These are phyloP conservation scores for Tetrax tetrax DNA, from an alignment of 2,113 vertebrate species.

Conservation along the genomic window DNA sequence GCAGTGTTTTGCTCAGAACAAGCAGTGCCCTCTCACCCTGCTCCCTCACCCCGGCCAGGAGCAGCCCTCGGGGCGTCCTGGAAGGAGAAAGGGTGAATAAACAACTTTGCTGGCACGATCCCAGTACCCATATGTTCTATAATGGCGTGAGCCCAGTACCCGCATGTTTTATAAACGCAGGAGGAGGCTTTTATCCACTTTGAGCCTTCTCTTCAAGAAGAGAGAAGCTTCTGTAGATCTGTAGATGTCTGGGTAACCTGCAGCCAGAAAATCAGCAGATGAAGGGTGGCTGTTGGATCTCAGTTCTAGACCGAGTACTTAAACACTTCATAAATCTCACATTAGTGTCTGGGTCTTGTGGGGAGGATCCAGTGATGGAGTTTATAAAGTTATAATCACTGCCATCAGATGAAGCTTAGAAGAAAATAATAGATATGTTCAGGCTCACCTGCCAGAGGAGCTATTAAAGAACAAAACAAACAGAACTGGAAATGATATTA, in stretches of 20 bases:
- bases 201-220: background rate
- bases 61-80: background rate
- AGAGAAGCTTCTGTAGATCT: background rate
- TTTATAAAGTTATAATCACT: slow-evolving; percentile 15
- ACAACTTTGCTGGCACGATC: background rate
- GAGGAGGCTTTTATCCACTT: background rate
- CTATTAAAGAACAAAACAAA: background rate
- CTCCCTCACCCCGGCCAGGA: background rate
- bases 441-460: background rate
- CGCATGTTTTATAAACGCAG: background rate
- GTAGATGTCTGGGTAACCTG: background rate
- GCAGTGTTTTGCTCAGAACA: background rate
- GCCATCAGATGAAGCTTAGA: background rate
- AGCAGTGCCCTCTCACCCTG: background rate
- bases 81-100: background rate
- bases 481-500: background rate
- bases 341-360: slow-evolving; percentile 1
- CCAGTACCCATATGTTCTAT: accelerated
- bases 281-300: background rate
- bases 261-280: background rate
- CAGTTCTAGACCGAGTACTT: background rate
- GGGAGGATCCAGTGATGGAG: slow-evolving; percentile 30
- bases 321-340: slow-evolving; percentile 49
- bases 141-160: background rate
- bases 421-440: background rate